A percentile compares a stretch with the other conserved stretches of the same genome.
These are phyloP conservation scores for Parthenolecanium corni DNA, from an alignment of 2,888 invertebrate genomes.

Conservation along the genomic window DNA sequence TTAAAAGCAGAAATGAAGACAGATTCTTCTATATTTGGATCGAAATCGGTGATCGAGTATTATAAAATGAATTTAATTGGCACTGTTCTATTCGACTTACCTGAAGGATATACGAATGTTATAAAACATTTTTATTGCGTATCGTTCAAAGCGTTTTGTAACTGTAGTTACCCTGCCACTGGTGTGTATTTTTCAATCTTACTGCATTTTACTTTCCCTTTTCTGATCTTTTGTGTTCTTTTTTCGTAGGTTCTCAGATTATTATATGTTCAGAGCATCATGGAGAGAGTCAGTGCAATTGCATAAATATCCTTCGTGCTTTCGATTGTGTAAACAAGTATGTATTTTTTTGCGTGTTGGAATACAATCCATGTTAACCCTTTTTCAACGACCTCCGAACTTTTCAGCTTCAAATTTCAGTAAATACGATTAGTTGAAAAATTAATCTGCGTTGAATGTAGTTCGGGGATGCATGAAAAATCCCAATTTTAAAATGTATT, in stretches of 20 bases:
- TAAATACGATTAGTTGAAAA: no score
- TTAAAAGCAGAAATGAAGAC: not conserved
- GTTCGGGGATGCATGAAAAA: no score
- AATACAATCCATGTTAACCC: no score
- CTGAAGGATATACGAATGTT: slow-evolving; percentile 1
- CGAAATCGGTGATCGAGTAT: slow-evolving; percentile 5
- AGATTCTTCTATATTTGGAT: not conserved
- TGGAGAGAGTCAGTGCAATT: slow-evolving; percentile 9
- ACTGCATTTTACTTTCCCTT: not conserved
- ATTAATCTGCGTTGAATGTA: no score
- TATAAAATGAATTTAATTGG: slow-evolving; percentile 15
- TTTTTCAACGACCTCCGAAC: no score
- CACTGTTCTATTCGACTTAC: slow-evolving; percentile 16
- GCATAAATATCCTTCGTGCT: slow-evolving; percentile 9
- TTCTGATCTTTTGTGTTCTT: not conserved
- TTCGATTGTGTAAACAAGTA: slow-evolving; percentile 25
- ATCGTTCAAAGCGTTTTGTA: slow-evolving; percentile 23
- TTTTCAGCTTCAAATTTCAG: no score
- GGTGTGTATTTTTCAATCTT: not conserved
- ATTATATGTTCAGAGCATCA: slow-evolving; percentile 19
- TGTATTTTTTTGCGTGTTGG: no score
- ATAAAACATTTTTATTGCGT: slow-evolving; percentile 19
- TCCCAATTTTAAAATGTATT: no score
- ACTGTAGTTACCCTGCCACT: slow-evolving; percentile 14
- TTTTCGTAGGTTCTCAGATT: not conserved